Evolutionary conservation across 2,797 vertebrate genomes (phyloP).

Genomic region (Pteropus rufus): DNA sequence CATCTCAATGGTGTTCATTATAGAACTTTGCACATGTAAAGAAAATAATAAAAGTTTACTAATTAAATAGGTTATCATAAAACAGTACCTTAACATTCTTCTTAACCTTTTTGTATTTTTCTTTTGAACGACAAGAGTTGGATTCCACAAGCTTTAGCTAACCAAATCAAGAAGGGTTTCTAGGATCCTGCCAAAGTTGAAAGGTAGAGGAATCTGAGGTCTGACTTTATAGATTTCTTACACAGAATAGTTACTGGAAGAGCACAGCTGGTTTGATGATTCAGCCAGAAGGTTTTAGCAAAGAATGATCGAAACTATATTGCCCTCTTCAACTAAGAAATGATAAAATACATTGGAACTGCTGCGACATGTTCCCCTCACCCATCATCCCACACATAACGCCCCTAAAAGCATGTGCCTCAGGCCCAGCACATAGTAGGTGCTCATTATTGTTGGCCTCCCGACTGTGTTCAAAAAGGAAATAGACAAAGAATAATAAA

Average conservation of each 20-base stretch:
- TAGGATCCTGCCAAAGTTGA: conserved; percentile 46
- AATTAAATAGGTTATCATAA: not conserved
- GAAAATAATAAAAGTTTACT: not conserved
- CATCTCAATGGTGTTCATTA: not conserved
- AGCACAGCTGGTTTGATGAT: not conserved
- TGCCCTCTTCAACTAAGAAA: conserved; percentile 33
- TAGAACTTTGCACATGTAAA: not conserved
- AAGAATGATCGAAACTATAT: not conserved
- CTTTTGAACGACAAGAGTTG: not conserved
- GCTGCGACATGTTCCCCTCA: not conserved
- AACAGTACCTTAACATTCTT: not conserved
- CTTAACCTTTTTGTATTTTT: not conserved
- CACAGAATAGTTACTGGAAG: conserved; percentile 24
- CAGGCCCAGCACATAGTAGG: not conserved
- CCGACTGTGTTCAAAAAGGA: not conserved
- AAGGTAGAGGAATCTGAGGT: conserved; percentile 43
- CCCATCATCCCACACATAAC: not conserved
- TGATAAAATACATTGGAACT: not conserved
- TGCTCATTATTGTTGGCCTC: not conserved
- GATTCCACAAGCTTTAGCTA: conserved; percentile 23
- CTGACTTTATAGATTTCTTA: conserved; percentile 20
- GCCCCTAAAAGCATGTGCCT: not conserved
- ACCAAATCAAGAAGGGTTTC: not conserved
- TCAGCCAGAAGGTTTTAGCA: conserved; percentile 29
- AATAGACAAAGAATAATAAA: not conserved